Base-by-base conservation (phyloP, 2,113 vertebrate species). In the Catharus fuscescens region DNA sequence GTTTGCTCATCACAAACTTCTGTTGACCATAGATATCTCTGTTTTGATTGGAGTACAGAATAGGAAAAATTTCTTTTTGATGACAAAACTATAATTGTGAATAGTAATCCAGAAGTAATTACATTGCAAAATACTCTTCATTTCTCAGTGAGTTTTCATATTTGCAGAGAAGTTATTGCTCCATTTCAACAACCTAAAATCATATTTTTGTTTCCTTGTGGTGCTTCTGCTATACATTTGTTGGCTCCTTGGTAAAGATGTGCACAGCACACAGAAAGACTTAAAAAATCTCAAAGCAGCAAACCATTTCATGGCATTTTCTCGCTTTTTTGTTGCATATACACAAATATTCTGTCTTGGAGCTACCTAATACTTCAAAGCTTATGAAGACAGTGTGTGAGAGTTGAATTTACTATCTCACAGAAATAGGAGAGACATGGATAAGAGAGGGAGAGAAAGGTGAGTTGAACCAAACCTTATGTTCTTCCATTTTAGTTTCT, bases 261-360 rank as follows among this genome's bases (percentile, higher is more conserved):
- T 26, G 12, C 5, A 50, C 9, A 80, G 29, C n/a, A 73, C 11
- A 48, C 3, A 45, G 31, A 64, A 72, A 67, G 4, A 42, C 32
- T n/a, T 28, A 1, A 38, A 36, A 34, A 44, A 3, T 0, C 19
- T 9, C 29, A 4, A 29, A 44, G 26, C 8, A 19, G 11, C 9
- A 48, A 67, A 48, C 3, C 6, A 29, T 5, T 53, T 4, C 11
- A n/a, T 14, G 66, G 38, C 57, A 45, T 88, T 82, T 86, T 81
- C n/a, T 62, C 65, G 17, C 18, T 57, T 83, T 83, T 29, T 77
- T 82, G 5, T 64, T 82, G 15, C 28, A 36, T 17, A 60, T 19
- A 23, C 5, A 38, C 19, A 62, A 44, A 21, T 44, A 18, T 54
- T 57, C 61, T 40, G 20, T 73, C 21, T 29, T 76, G 38, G 31